phyloP scores from a whole-genome alignment of 2,797 vertebrate genomes.

The Hipposideros larvatus region DNA sequence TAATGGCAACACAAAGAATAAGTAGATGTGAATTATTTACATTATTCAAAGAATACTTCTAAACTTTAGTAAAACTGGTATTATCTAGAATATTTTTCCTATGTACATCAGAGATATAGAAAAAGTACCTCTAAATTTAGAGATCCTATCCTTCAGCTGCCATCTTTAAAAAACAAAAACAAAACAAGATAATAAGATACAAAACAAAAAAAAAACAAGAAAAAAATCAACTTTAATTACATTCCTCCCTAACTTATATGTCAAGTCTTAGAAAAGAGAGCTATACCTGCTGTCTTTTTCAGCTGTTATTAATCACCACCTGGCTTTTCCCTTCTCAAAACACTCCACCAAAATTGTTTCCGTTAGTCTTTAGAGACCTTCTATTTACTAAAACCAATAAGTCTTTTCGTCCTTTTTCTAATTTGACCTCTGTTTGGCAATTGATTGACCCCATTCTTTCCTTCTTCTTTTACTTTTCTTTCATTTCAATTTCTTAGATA shows the following conservation, averaged over 20 bases:
- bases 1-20: slow-evolving; percentile 51
- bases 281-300: background rate
- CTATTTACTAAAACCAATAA: background rate
- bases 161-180: slow-evolving; percentile 72
- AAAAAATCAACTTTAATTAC: slow-evolving; percentile 27
- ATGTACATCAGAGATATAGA: slow-evolving; percentile 55
- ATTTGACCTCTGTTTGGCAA: background rate
- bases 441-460: background rate
- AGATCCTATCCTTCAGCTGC: slow-evolving; percentile 72
- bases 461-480: background rate
- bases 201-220: background rate
- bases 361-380: background rate
- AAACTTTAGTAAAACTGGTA: slow-evolving; percentile 66
- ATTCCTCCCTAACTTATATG: background rate
- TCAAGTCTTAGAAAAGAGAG: background rate
- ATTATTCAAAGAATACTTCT: slow-evolving; percentile 46
- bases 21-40: slow-evolving; percentile 50
- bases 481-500: background rate
- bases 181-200: slow-evolving; percentile 63
- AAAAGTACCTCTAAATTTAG: slow-evolving; percentile 70
- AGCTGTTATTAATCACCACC: background rate
- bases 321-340: background rate
- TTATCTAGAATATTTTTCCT: slow-evolving; percentile 51
- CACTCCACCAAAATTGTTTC: background rate
- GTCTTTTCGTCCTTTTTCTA: background rate